Percentiles rank a stretch among this genome's conserved stretches.
phyloP scores from a whole-genome alignment of 1,140 invertebrate genomes.

The Orchesella cincta region DNA sequence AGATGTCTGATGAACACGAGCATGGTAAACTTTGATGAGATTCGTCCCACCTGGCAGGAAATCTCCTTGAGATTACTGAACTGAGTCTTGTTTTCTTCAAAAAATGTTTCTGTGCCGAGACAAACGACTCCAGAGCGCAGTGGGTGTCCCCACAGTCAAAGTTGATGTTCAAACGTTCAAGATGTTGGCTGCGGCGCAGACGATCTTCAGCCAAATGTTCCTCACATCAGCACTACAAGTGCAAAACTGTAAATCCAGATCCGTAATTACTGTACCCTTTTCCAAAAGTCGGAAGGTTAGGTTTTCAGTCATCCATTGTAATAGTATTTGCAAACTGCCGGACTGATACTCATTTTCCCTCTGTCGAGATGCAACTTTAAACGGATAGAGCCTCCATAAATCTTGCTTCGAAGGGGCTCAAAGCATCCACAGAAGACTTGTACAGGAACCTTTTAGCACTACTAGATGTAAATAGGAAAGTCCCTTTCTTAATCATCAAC shows the following conservation, averaged over 20 bases:
- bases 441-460: neutral
- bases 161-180: no score
- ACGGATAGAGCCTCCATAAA: neutral
- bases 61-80: neutral
- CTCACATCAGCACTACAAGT: no score
- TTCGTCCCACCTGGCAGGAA: neutral
- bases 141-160: no score
- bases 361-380: neutral
- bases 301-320: neutral
- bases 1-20: neutral
- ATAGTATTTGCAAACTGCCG: neutral
- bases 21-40: neutral
- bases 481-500: neutral
- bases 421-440: neutral
- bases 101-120: neutral
- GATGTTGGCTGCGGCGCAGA: no score
- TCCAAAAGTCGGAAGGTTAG: no score
- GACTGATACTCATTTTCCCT: neutral
- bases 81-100: neutral
- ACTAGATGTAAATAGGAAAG: neutral
- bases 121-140: no score
- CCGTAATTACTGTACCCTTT: no score
- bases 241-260: no score
- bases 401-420: no score
- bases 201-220: no score